Conservation (phyloP, 1,140 invertebrate genomes). For the Rhynchophorus ferrugineus region DNA sequence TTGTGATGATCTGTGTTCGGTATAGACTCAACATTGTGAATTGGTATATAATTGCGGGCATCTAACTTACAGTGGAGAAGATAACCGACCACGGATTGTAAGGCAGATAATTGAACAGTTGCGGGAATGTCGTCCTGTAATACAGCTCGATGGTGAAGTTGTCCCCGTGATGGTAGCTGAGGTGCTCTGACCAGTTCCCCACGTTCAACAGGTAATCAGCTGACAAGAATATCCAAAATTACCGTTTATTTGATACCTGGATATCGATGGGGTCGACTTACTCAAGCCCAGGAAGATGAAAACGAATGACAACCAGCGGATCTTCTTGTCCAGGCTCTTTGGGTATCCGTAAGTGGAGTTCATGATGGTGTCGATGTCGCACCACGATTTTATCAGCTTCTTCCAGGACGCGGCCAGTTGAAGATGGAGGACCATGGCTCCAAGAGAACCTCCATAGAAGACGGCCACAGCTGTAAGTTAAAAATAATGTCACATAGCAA, state of each 20-base stretch:
- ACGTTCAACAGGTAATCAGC: conserved; percentile 14
- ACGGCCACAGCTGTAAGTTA: conserved; percentile 14
- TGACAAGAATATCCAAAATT: conserved; percentile 9
- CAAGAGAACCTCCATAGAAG: conserved; percentile 9
- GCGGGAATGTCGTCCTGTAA: conserved; percentile 6
- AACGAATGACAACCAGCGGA: conserved; percentile 4
- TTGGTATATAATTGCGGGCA: no score
- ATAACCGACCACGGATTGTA: conserved; percentile 5
- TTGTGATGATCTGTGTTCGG: conserved; percentile 17
- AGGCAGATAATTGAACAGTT: conserved; percentile 13
- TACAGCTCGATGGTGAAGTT: conserved; percentile 6
- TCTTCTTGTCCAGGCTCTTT: conserved; percentile 9
- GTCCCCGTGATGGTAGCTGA: not conserved
- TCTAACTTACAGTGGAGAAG: conserved; percentile 9
- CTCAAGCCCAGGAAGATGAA: conserved; percentile 9
- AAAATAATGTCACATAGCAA: no score
- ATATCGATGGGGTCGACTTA: not conserved
- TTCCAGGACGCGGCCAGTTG: conserved; percentile 14
- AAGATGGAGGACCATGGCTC: conserved; percentile 9
- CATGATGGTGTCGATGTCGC: conserved; percentile 20
- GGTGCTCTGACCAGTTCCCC: not conserved
- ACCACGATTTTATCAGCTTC: conserved; percentile 23
- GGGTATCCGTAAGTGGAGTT: conserved; percentile 21
- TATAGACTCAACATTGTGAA: no score
- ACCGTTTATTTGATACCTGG: no score